Base-by-base conservation (phyloP, 2,888 invertebrate genomes). In the Cheilosia variabilis region DNA sequence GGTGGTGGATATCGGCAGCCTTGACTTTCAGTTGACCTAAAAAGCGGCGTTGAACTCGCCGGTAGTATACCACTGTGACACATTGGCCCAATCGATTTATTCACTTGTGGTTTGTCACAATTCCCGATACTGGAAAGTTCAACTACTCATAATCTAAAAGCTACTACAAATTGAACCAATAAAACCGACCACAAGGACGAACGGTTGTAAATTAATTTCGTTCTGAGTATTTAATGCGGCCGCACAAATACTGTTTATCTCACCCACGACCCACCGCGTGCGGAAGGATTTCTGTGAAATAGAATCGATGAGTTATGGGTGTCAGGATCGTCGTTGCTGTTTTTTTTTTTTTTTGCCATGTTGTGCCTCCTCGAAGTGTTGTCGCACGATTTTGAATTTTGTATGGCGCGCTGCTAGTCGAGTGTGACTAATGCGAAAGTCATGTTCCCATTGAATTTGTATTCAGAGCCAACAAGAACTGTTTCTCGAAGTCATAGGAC, bases 401-500 rank as follows among this genome's bases (percentile, higher is more conserved):
- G n/a, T 31, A 13, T 65, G 43, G 52, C 43, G 37, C 63, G 19
- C n/a, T 31, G 55, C 50, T 53, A 76, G 45, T 77, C 77, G 77
- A 86, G 76, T 86, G 80, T 86, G 81, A 81, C 86, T 86, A 86
- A 86, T 86, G 86, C 57, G 72, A 86, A 86, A 86, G 45, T 72
- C 81, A 81, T 86, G 86, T 86, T 86, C 27, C 60, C 76, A 68
- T 77, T 77, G 72, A 80, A 86, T 86, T 76, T 80, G 62, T 81
- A 81, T 81, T 72, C 76, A 58, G 19, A 43, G 43, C 55, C n/a
- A 60, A 66, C 60, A 31, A 72, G 43, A 77, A 77, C 68, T 69
- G 58, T 41, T 63, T 68, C 34, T 34, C n/a, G 15, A 19, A 24
- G 50, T 17, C 9, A 50, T 27, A 65, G 78, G 83, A 78, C 78